Conservation (phyloP, 2,888 invertebrate species). For the Plebejus anna region DNA sequence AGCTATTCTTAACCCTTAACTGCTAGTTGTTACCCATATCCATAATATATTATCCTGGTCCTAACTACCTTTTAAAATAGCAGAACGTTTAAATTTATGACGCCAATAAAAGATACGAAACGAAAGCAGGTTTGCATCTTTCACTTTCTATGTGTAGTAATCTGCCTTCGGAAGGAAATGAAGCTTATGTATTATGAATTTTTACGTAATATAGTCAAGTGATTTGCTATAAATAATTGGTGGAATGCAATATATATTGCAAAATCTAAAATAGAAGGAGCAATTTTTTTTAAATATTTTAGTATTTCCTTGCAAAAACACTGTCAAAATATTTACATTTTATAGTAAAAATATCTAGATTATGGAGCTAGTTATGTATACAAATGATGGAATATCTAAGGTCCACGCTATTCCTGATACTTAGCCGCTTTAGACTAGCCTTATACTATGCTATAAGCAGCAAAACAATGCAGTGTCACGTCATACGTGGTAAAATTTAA, state of each 20-base stretch:
- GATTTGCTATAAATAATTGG: not conserved
- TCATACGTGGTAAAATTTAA: no score
- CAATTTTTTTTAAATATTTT: no score
- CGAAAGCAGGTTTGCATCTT: not conserved
- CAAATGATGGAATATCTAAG: no score
- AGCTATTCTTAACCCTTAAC: not conserved
- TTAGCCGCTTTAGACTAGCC: no score
- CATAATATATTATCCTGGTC: not conserved
- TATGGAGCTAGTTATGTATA: no score
- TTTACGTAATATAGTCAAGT: not conserved
- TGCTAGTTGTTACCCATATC: not conserved
- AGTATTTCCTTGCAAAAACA: not conserved
- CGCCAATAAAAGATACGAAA: not conserved
- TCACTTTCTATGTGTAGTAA: not conserved
- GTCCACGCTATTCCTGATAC: no score
- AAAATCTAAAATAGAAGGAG: not conserved
- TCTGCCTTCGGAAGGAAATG: not conserved
- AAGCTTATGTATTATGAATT: conserved; percentile 8
- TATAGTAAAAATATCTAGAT: no score
- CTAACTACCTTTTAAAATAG: not conserved
- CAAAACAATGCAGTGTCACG: no score
- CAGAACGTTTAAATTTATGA: not conserved
- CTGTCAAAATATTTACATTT: not conserved
- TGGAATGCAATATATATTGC: not conserved
- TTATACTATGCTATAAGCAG: no score